phyloP scores from a whole-genome alignment of 1,140 invertebrate species.

The Portunus trituberculatus region DNA sequence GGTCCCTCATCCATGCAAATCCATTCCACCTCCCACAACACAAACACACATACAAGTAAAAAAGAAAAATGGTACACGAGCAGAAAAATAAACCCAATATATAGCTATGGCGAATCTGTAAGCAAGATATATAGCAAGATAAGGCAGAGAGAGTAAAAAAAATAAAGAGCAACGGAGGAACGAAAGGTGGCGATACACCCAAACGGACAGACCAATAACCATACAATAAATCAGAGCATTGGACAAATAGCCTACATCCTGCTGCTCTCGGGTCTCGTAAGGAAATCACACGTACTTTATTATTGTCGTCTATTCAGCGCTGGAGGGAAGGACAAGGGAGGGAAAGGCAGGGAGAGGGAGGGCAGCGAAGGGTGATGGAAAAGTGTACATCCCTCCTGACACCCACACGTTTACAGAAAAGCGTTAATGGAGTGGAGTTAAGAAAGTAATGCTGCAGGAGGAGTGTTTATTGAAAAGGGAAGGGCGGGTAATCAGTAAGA shows the following conservation, averaged over 20 bases:
- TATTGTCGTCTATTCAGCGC: not conserved
- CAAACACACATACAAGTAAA: too few relatives aligned
- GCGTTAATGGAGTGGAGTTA: not conserved
- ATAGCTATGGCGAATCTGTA: not conserved
- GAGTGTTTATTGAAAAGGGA: not conserved
- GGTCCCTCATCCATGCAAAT: not conserved
- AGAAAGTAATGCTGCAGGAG: not conserved
- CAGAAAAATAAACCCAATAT: not conserved
- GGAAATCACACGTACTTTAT: slow-evolving; percentile 1
- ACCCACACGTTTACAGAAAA: not conserved
- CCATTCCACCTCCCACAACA: too few relatives aligned
- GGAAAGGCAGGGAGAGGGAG: not conserved
- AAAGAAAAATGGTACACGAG: not conserved
- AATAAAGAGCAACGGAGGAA: not conserved
- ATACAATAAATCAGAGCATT: not conserved
- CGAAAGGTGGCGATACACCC: not conserved
- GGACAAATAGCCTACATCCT: slow-evolving; percentile 1
- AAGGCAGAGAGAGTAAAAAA: not conserved
- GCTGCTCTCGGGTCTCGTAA: not conserved
- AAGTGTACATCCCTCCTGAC: not conserved
- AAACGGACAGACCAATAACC: not conserved
- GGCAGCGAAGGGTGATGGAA: not conserved
- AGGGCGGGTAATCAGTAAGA: not conserved
- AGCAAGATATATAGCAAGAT: not conserved
- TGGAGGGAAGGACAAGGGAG: not conserved